Percentiles rank a stretch among this genome's conserved stretches.
Conservation (phyloP, 2,888 invertebrate genomes). For the Drosophila borborema region DNA sequence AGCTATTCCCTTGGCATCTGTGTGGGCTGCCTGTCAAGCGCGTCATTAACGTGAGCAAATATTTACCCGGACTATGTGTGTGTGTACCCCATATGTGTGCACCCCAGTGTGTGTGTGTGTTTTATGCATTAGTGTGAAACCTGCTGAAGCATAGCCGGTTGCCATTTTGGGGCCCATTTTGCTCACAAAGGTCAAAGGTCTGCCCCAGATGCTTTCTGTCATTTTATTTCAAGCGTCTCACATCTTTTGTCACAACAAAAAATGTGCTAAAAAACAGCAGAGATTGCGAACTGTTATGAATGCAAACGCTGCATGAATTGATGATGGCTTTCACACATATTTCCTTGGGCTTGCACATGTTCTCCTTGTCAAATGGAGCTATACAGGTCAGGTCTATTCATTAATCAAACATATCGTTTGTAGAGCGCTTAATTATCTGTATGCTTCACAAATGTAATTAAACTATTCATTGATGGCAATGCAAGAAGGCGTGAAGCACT, state of each 20-base stretch:
- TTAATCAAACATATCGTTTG: constrained; percentile 9
- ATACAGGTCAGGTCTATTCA: neutral
- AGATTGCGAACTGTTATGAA: constrained; percentile 17
- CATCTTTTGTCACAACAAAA: constrained; percentile 17
- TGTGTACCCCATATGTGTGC: constrained; percentile 5
- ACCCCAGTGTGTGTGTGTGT: constrained; percentile 1
- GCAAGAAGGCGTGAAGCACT: neutral
- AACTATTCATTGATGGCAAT: neutral
- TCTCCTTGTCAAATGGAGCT: neutral
- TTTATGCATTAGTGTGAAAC: constrained; percentile 48
- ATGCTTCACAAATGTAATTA: neutral
- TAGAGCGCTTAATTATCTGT: neutral
- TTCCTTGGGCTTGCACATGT: neutral
- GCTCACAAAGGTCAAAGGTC: constrained; percentile 65
- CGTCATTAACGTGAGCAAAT: constrained; percentile 74
- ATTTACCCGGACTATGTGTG: constrained; percentile 49
- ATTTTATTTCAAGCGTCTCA: constrained; percentile 15
- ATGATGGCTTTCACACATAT: constrained; percentile 17
- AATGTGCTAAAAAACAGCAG: neutral
- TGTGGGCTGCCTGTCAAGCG: constrained; percentile 43
- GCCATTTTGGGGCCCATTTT: constrained; percentile 59
- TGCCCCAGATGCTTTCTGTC: constrained; percentile 29
- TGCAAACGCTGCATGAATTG: constrained; percentile 17
- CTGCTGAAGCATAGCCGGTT: constrained; percentile 51
- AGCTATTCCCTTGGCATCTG: neutral